A percentile compares a stretch with the other conserved stretches of the same genome.
Conservation (phyloP, 1,140 invertebrate species). For the Drosophila suzukii region DNA sequence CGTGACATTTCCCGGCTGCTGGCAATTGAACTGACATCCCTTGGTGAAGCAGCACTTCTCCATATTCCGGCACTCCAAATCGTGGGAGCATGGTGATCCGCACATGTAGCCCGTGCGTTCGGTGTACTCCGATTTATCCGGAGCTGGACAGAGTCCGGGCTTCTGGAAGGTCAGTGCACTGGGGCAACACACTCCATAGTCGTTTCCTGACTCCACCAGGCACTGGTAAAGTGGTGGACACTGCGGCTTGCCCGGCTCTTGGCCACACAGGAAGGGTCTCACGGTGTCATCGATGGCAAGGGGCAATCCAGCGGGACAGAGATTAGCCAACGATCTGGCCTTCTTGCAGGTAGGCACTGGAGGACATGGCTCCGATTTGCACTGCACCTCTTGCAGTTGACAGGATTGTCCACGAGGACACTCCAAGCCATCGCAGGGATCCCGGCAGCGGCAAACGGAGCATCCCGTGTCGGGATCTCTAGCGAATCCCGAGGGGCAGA, state of each 20-base stretch:
- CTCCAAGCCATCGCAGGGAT: constrained; percentile 90
- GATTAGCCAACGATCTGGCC: constrained; percentile 89
- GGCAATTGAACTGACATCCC: constrained; percentile 89
- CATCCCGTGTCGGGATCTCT: constrained; percentile 87
- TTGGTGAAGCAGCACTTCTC: constrained; percentile 92
- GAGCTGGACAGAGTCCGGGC: constrained; percentile 89
- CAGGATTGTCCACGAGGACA: constrained; percentile 91
- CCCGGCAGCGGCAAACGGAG: constrained; percentile 91
- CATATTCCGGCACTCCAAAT: constrained; percentile 91
- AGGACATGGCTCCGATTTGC: constrained; percentile 91
- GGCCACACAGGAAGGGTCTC: constrained; percentile 92
- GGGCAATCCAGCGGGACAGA: constrained; percentile 92
- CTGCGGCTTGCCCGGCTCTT: constrained; percentile 90
- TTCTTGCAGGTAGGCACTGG: constrained; percentile 93
- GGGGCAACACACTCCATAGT: constrained; percentile 95
- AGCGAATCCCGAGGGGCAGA: constrained; percentile 93
- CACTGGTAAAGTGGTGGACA: constrained; percentile 93
- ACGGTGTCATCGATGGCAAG: constrained; percentile 91
- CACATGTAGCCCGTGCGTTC: constrained; percentile 85
- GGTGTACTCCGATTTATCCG: constrained; percentile 81
- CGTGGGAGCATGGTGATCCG: constrained; percentile 89
- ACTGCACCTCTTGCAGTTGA: constrained; percentile 91
- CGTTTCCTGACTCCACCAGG: constrained; percentile 90
- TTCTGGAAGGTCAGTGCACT: constrained; percentile 90
- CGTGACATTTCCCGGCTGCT: constrained; percentile 89